Conservation (phyloP, 2,797 vertebrate genomes). For the Cheracebus regulus region DNA sequence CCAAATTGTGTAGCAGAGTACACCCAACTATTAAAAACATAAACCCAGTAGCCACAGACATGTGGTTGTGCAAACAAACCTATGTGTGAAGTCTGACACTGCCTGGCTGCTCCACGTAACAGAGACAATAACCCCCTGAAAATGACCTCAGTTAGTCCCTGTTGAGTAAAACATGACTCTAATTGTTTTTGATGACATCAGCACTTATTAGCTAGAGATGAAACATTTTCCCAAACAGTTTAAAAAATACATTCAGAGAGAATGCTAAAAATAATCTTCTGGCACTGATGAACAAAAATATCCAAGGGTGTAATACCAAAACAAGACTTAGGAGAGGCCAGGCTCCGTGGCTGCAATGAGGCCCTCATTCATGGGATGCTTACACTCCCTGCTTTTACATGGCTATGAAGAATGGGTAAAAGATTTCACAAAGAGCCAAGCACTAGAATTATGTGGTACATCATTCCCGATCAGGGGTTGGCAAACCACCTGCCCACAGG, state of each 20-base stretch:
- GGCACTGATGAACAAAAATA: neutral
- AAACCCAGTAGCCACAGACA: conserved; percentile 56
- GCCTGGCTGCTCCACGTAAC: neutral
- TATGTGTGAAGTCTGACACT: conserved; percentile 16
- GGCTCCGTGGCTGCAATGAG: neutral
- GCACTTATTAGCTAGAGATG: neutral
- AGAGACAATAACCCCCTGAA: neutral
- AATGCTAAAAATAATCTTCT: neutral
- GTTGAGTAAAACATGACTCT: neutral
- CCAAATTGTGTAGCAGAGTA: conserved; percentile 19
- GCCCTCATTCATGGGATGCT: accelerated
- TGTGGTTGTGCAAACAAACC: neutral
- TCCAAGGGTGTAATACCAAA: neutral
- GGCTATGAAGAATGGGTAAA: neutral
- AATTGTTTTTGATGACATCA: conserved; percentile 7
- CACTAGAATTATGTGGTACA: neutral
- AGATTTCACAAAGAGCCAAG: neutral
- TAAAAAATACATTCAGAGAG: neutral
- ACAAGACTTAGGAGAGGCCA: neutral
- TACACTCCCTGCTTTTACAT: neutral
- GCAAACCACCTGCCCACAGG: no score
- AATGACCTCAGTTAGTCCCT: neutral
- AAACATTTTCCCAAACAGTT: neutral
- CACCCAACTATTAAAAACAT: conserved; percentile 63
- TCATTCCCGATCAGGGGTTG: neutral